Percentiles rank a stretch among this genome's conserved stretches.
phyloP scores from a whole-genome alignment of 2,797 vertebrate genomes.

The Molossus molossus region DNA sequence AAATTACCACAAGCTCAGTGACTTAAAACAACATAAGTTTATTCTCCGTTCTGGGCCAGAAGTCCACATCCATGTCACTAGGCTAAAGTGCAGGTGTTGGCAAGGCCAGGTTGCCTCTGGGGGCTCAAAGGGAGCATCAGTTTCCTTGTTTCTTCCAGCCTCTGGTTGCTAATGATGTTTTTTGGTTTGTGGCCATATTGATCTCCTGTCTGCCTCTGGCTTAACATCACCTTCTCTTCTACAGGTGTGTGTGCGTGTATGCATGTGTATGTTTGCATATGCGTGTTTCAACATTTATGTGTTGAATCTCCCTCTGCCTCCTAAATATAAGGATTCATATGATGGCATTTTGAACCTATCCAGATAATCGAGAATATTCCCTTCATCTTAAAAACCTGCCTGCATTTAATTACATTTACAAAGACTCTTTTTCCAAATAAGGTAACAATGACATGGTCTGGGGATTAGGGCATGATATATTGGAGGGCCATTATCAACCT shows the following conservation, averaged over 20 bases:
- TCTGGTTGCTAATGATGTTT: background rate
- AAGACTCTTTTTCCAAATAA: background rate
- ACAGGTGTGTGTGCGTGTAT: no score
- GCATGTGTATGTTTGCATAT: background rate
- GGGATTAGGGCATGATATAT: no score
- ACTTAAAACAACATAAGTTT: background rate
- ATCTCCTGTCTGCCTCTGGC: background rate
- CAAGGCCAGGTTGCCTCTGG: accelerated
- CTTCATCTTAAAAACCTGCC: background rate
- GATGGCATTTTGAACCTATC: background rate
- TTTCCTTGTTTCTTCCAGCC: background rate
- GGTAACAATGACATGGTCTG: background rate
- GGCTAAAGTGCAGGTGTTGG: accelerated
- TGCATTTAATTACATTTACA: background rate
- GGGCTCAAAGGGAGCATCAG: accelerated
- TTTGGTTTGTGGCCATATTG: accelerated
- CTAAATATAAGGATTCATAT: background rate
- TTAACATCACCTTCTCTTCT: accelerated
- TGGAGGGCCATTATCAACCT: background rate
- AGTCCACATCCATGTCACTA: background rate
- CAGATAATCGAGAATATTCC: background rate
- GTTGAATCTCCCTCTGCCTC: background rate
- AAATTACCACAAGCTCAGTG: background rate
- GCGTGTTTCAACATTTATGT: background rate
- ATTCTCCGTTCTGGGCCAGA: background rate